phyloP scores from a whole-genome alignment of 2,797 vertebrate species.

The Glyptemys insculpta region DNA sequence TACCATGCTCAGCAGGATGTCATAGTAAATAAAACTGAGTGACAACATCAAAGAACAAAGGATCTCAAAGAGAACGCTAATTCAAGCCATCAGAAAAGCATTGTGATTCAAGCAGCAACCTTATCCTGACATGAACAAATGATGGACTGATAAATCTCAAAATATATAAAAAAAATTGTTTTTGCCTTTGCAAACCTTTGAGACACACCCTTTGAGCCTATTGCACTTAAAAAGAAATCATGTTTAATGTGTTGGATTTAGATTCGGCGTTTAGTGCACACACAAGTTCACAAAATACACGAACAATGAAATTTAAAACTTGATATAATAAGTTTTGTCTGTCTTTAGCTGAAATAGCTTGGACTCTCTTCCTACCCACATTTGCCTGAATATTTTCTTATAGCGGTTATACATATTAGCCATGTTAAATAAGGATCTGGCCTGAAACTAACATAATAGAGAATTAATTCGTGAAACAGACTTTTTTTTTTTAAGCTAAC shows the following conservation, averaged over 20 bases:
- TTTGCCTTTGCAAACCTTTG: not conserved
- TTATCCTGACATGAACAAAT: conserved; percentile 27
- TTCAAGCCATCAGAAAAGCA: conserved; percentile 31
- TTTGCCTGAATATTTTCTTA: not conserved
- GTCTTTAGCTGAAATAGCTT: conserved; percentile 14
- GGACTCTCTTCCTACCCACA: not conserved
- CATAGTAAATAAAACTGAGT: not conserved
- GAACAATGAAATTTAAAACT: not conserved
- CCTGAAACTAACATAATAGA: not conserved
- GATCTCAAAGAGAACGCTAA: conserved; percentile 36
- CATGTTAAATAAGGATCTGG: not conserved
- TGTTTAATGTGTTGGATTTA: not conserved
- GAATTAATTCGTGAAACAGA: not conserved
- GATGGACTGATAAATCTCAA: conserved; percentile 38
- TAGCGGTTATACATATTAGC: not conserved
- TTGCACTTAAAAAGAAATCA: not conserved
- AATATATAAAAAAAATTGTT: conserved; percentile 12
- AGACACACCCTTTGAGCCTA: not conserved
- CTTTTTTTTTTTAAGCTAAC: not conserved
- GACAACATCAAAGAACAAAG: conserved; percentile 45
- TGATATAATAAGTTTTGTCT: not conserved
- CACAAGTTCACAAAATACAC: not conserved
- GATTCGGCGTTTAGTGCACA: not conserved
- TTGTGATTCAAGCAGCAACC: conserved; percentile 8
- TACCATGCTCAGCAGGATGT: conserved; percentile 30